Evolutionary conservation across 1,140 invertebrate species (phyloP).

Genomic region (Cyphomyrmex costatus): DNA sequence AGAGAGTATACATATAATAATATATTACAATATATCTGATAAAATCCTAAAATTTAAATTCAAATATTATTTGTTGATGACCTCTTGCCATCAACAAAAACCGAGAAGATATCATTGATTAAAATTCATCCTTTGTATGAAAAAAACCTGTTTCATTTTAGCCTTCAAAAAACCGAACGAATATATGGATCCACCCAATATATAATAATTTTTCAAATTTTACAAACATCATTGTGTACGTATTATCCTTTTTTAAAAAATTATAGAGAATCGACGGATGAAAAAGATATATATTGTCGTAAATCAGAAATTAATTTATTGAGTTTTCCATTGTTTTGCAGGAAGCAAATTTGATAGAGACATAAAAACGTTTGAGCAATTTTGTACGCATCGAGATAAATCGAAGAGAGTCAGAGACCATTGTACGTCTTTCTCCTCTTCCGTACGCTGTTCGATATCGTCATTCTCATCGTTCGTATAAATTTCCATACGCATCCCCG

Average conservation of each 20-base stretch:
- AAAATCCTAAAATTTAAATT: not conserved
- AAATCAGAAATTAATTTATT: not conserved
- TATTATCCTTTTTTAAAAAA: not conserved
- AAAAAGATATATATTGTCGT: no score
- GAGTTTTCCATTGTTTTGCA: not conserved
- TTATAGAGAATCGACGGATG: not conserved
- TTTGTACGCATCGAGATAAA: constrained; percentile 41
- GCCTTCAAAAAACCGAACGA: no score
- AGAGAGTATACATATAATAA: no score
- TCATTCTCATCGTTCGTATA: constrained; percentile 77
- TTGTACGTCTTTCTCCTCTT: constrained; percentile 70
- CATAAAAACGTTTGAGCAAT: constrained; percentile 69
- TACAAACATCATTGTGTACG: not conserved
- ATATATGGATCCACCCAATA: no score
- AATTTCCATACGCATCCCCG: constrained; percentile 80
- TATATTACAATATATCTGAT: not conserved
- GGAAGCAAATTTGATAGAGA: constrained; percentile 71
- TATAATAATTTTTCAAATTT: constrained; percentile 1
- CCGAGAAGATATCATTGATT: no score
- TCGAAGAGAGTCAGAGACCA: constrained; percentile 50
- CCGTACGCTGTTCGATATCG: constrained; percentile 69
- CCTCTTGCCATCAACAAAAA: no score
- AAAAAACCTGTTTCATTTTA: no score
- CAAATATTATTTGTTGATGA: no score
- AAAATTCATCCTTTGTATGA: no score